Evolutionary conservation across 2,797 vertebrate species (phyloP).

Genomic region (Syngnathus acus): DNA sequence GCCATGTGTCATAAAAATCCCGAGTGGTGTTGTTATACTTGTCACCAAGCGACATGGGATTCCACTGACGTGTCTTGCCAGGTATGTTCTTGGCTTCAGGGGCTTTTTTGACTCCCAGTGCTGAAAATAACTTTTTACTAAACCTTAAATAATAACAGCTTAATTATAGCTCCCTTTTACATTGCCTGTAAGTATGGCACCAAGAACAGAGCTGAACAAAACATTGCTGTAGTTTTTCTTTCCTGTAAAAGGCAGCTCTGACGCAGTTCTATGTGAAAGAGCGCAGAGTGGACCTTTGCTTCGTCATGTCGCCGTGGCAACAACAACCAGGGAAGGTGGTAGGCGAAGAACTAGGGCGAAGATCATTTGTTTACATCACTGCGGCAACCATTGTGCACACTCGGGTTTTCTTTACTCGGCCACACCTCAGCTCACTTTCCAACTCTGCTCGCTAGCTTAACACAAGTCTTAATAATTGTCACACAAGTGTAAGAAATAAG

Average conservation of each 20-base stretch:
- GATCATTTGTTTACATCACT: constrained; percentile 24
- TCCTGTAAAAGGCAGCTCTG: not conserved
- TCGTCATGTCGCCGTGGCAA: not conserved
- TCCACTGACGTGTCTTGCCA: not conserved
- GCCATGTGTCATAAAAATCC: not conserved
- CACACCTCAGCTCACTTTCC: constrained; percentile 37
- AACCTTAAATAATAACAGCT: not conserved
- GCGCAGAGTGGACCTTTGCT: not conserved
- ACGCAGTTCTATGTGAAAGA: not conserved
- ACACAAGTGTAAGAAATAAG: not conserved
- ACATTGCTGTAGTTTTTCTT: not conserved
- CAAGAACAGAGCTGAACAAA: not conserved
- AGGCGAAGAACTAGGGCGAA: constrained; percentile 13
- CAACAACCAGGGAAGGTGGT: constrained; percentile 39
- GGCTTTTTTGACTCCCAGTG: not conserved
- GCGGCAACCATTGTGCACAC: constrained; percentile 40
- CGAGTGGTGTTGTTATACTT: not conserved
- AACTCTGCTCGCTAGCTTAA: not conserved
- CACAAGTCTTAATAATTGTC: constrained; percentile 15
- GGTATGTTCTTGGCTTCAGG: not conserved
- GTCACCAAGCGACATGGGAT: not conserved
- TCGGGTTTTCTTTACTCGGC: constrained; percentile 14
- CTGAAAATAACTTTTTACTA: not conserved
- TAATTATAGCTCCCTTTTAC: not conserved
- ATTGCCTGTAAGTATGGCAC: not conserved